These are phyloP conservation scores for Saccopteryx leptura DNA, from an alignment of 2,113 vertebrate species.

Conservation along the genomic window DNA sequence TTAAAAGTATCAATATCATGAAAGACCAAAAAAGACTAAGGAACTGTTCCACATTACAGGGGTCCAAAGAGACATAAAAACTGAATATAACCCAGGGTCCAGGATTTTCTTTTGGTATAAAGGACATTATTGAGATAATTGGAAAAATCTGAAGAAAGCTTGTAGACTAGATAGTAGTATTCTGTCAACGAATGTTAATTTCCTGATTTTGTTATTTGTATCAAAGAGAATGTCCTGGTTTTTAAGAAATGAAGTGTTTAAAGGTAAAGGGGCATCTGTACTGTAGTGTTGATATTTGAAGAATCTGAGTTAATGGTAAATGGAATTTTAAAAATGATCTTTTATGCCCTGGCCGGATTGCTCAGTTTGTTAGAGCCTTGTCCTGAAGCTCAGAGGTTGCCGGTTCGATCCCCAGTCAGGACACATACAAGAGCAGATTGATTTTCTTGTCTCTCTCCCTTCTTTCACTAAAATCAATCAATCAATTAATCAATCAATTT, in stretches of 20 bases:
- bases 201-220: constrained; percentile 36
- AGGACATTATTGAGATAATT: not conserved
- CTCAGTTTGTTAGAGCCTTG: too few relatives aligned
- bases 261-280: not conserved
- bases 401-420: too few relatives aligned
- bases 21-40: not conserved
- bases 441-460: too few relatives aligned
- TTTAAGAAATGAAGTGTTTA: constrained; percentile 36
- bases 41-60: not conserved
- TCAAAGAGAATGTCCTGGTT: constrained; percentile 10
- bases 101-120: not conserved
- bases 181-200: constrained; percentile 10
- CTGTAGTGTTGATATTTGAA: not conserved
- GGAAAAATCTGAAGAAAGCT: constrained; percentile 16
- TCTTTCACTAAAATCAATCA: too few relatives aligned
- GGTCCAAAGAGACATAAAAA: not conserved
- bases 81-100: not conserved
- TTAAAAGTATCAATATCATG: not conserved
- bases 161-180: not conserved
- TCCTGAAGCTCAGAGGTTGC: too few relatives aligned
- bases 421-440: too few relatives aligned
- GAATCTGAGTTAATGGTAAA: not conserved
- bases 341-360: too few relatives aligned
- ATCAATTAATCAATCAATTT: too few relatives aligned
- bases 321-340: not conserved